These are phyloP conservation scores for Endotricha flammealis DNA, from an alignment of 2,888 invertebrate genomes.

Conservation along the genomic window DNA sequence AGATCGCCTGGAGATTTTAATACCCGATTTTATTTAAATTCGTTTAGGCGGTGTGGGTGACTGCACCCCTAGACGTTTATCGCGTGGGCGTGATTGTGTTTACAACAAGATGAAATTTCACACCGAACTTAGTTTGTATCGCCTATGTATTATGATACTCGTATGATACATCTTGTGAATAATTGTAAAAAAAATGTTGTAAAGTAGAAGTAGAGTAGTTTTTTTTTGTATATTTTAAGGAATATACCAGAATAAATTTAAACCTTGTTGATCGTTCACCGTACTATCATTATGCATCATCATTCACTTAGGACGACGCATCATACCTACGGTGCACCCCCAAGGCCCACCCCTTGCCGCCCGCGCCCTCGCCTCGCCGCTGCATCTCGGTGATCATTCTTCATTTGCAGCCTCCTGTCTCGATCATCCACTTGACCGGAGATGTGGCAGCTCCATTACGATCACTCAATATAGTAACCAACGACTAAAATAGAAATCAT, in stretches of 20 bases:
- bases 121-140: slow-evolving; percentile 17
- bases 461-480: slow-evolving; percentile 10
- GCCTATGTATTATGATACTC: too few species aligned
- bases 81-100: slow-evolving; percentile 69
- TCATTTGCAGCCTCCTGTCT: slow-evolving; percentile 58
- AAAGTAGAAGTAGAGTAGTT: too few species aligned
- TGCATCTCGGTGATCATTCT: slow-evolving; percentile 69
- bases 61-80: slow-evolving; percentile 69
- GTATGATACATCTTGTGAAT: too few species aligned
- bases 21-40: slow-evolving; percentile 77
- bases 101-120: slow-evolving; percentile 52
- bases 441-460: slow-evolving; percentile 22
- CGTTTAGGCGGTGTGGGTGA: slow-evolving; percentile 69
- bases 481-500: too few species aligned
- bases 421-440: slow-evolving; percentile 49
- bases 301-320: slow-evolving; percentile 67
- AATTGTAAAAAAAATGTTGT: too few species aligned
- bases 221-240: too few species aligned
- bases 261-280: too few species aligned
- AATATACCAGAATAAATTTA: too few species aligned
- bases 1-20: slow-evolving; percentile 74
- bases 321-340: slow-evolving; percentile 46
- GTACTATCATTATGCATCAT: slow-evolving; percentile 31
- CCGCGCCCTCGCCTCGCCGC: slow-evolving; percentile 16
- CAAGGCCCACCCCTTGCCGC: slow-evolving; percentile 21